These are phyloP conservation scores for Cryptocephalus primarius DNA, from an alignment of 2,888 invertebrate genomes.

Conservation along the genomic window DNA sequence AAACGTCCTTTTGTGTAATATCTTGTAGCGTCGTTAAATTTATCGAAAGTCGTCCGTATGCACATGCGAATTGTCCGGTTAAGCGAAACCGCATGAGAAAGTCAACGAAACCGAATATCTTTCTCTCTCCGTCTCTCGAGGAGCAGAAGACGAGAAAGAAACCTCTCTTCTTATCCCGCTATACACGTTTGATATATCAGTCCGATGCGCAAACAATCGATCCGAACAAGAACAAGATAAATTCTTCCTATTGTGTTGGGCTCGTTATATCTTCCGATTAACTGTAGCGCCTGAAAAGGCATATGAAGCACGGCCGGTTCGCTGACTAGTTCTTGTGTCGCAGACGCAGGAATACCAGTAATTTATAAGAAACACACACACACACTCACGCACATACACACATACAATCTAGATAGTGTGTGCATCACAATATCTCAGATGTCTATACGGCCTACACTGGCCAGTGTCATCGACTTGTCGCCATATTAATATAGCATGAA, in stretches of 20 bases:
- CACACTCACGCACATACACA: no score
- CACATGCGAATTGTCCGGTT: no score
- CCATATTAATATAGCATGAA: slow-evolving; percentile 32
- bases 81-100: no score
- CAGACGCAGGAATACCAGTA: slow-evolving; percentile 31
- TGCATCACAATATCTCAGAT: slow-evolving; percentile 34
- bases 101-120: no score
- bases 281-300: slow-evolving; percentile 34
- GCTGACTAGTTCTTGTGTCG: slow-evolving; percentile 4
- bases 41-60: no score
- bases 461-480: slow-evolving; percentile 37
- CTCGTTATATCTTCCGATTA: slow-evolving; percentile 32
- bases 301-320: slow-evolving; percentile 28
- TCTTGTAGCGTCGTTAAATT: no score
- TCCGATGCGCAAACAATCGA: slow-evolving; percentile 18
- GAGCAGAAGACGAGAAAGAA: background rate
- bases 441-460: slow-evolving; percentile 33
- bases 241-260: slow-evolving; percentile 23
- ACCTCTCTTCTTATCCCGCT: background rate
- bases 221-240: slow-evolving; percentile 19
- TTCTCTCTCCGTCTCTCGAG: background rate
- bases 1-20: no score
- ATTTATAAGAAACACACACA: slow-evolving; percentile 31
- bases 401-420: slow-evolving; percentile 28
- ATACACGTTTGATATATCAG: slow-evolving; percentile 12